Conservation (phyloP, 1,140 invertebrate species). For the Anastrepha obliqua region DNA sequence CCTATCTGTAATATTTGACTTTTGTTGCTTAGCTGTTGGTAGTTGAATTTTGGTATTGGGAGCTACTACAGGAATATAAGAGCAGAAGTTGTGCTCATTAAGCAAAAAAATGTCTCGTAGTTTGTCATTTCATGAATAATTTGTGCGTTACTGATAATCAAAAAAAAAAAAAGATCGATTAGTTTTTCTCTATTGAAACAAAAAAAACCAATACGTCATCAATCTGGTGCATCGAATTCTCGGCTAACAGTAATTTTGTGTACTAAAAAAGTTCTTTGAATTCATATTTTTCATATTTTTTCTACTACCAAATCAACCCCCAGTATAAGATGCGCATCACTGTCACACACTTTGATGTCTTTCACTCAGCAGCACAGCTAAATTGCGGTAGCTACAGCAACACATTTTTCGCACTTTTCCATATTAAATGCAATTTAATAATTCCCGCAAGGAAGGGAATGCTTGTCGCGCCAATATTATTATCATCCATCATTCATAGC, state of each 20-base stretch:
- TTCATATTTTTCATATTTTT: not conserved
- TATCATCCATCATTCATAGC: slow-evolving; percentile 35
- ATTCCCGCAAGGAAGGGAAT: not conserved
- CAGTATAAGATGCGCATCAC: not conserved
- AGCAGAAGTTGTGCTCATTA: too few relatives aligned
- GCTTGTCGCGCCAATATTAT: not conserved
- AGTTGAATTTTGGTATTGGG: too few relatives aligned
- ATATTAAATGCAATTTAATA: slow-evolving; percentile 40
- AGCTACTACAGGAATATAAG: too few relatives aligned
- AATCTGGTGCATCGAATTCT: too few relatives aligned
- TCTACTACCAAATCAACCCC: not conserved
- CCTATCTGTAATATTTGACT: too few relatives aligned
- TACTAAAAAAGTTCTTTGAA: not conserved
- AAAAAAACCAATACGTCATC: too few relatives aligned
- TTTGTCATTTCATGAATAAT: too few relatives aligned
- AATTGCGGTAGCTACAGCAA: not conserved
- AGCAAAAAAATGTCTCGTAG: too few relatives aligned
- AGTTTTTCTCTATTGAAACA: too few relatives aligned
- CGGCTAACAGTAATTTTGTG: not conserved
- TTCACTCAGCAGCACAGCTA: not conserved
- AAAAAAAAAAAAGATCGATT: too few relatives aligned
- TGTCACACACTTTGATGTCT: not conserved
- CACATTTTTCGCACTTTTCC: not conserved
- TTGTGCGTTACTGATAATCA: too few relatives aligned
- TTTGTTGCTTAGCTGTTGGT: too few relatives aligned